Percentiles rank a stretch among this genome's conserved stretches.
These are phyloP conservation scores for Philotrypesis tridentata DNA, from an alignment of 1,140 invertebrate species.

Conservation along the genomic window DNA sequence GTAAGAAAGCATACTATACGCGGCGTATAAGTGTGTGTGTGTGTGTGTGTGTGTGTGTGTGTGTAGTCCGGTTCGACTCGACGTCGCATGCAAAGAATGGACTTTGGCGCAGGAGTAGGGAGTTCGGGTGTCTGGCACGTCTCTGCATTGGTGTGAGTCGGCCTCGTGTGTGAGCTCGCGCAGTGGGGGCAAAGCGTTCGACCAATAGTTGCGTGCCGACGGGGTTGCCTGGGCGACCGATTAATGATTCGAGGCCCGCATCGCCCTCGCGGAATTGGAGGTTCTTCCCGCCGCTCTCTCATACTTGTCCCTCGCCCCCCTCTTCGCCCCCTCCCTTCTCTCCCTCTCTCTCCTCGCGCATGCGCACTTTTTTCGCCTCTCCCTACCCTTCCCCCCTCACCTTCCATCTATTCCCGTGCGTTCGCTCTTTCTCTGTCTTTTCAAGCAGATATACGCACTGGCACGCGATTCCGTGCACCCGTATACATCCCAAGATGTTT, in stretches of 20 bases:
- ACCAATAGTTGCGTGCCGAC: slow-evolving; percentile 67
- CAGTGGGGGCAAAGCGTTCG: slow-evolving; percentile 52
- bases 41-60: not conserved
- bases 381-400: not conserved
- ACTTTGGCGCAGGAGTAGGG: not conserved
- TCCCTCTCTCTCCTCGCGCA: slow-evolving; percentile 5
- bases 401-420: not conserved
- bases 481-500: not conserved
- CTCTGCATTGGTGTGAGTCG: not conserved
- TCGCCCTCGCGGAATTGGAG: slow-evolving; percentile 43
- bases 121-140: not conserved
- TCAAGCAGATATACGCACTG: not conserved
- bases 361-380: not conserved
- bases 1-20: too few relatives aligned
- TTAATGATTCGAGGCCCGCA: slow-evolving; percentile 70
- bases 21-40: too few relatives aligned
- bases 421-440: not conserved
- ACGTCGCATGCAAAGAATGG: not conserved
- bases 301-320: not conserved
- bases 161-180: slow-evolving; percentile 42
- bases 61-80: too few relatives aligned
- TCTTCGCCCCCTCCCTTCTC: not conserved
- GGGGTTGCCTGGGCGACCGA: slow-evolving; percentile 72
- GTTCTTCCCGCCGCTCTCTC: not conserved
- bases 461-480: not conserved